A percentile compares a stretch with the other conserved stretches of the same genome.
Conservation (phyloP, 2,797 vertebrate genomes). For the Nyctibius grandis region DNA sequence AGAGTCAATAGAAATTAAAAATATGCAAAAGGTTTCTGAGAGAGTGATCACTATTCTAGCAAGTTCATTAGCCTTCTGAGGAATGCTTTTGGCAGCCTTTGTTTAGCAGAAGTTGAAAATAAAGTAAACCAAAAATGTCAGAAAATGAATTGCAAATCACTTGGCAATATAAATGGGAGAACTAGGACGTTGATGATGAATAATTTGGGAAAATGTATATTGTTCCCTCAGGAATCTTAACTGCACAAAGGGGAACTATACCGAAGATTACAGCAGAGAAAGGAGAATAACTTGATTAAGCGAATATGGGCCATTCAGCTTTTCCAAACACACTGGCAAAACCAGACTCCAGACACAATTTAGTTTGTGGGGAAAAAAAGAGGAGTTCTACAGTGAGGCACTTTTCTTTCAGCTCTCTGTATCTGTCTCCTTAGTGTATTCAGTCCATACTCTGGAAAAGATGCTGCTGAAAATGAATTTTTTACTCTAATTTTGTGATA, state of each 20-base stretch:
- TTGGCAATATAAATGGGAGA: conserved; percentile 38
- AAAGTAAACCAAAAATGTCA: conserved; percentile 62
- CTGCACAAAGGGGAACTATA: not conserved
- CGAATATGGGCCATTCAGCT: not conserved
- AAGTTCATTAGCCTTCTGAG: conserved; percentile 59
- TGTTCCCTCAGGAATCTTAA: conserved; percentile 11
- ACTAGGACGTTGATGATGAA: not conserved
- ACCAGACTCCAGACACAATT: not conserved
- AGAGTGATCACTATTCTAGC: conserved; percentile 53
- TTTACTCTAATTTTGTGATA: not conserved
- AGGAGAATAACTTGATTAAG: conserved; percentile 12
- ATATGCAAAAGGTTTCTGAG: conserved; percentile 12
- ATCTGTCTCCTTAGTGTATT: not conserved
- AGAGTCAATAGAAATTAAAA: conserved; percentile 51
- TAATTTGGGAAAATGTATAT: conserved; percentile 36
- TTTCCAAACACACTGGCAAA: not conserved
- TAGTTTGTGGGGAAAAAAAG: not conserved
- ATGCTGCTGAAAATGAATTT: not conserved
- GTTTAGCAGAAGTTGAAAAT: conserved; percentile 39
- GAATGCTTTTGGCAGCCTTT: conserved; percentile 52
- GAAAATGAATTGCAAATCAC: conserved; percentile 59
- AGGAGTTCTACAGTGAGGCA: not conserved
- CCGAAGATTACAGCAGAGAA: not conserved
- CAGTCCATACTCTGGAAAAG: not conserved
- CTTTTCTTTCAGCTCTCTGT: not conserved